A percentile compares a stretch with the other conserved stretches of the same genome.
phyloP scores from a whole-genome alignment of 2,888 invertebrate genomes.

The Priocnemis perturbator region DNA sequence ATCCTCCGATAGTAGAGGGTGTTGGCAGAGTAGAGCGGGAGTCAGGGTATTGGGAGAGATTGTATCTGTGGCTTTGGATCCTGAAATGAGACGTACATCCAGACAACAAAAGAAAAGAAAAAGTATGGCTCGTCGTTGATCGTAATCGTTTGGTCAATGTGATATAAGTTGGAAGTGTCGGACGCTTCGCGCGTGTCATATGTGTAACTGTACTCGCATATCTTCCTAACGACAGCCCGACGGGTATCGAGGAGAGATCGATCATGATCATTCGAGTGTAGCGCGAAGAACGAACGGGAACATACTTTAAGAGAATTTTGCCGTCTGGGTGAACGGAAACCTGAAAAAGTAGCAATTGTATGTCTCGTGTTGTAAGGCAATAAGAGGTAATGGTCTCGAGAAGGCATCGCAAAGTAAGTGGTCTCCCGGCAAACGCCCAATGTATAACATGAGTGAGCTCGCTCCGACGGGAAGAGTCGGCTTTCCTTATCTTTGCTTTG shows the following conservation, averaged over 20 bases:
- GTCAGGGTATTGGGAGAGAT: conserved; percentile 41
- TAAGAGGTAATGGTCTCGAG: no score
- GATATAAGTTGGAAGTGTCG: no score
- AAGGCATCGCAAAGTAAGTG: conserved; percentile 22
- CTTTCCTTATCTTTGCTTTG: conserved; percentile 50
- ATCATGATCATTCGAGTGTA: background rate
- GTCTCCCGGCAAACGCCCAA: conserved; percentile 20
- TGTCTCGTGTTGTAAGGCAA: conserved; percentile 48
- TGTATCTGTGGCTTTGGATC: conserved; percentile 50
- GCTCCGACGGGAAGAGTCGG: conserved; percentile 70
- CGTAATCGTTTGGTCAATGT: no score
- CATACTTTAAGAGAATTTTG: conserved; percentile 25
- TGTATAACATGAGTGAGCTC: conserved; percentile 29
- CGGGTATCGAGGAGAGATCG: no score
- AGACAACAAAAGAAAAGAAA: conserved; percentile 40
- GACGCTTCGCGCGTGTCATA: no score
- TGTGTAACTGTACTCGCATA: no score
- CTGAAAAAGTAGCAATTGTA: conserved; percentile 55
- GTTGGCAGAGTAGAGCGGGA: conserved; percentile 57
- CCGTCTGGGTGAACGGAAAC: conserved; percentile 41
- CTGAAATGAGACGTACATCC: conserved; percentile 48
- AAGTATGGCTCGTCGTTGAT: no score
- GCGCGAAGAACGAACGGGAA: no score
- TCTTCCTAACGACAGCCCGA: no score
- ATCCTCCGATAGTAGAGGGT: conserved; percentile 58